Evolutionary conservation across 2,888 invertebrate genomes (phyloP).

Genomic region (Trachelus tabidus): DNA sequence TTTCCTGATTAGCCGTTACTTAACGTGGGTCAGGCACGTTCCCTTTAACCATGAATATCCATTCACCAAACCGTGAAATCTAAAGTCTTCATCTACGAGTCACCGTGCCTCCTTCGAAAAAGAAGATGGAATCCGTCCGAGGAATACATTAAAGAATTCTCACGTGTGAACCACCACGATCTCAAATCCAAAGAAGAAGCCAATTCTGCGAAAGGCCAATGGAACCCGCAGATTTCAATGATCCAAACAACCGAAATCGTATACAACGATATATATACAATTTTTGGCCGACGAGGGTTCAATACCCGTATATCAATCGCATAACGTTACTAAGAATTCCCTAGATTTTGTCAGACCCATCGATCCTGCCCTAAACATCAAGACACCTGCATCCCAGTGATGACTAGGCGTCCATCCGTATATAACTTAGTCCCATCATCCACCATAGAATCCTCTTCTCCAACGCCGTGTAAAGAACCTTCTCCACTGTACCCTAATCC

Average conservation of each 20-base stretch:
- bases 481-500: slow-evolving; percentile 22
- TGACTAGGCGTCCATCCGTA: neutral
- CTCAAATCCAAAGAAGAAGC: neutral
- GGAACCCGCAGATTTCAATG: neutral
- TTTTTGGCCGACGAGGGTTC: neutral
- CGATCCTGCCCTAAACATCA: neutral
- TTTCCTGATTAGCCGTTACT: neutral
- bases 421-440: neutral
- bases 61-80: neutral
- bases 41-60: neutral
- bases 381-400: neutral
- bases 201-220: neutral
- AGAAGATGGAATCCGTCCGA: neutral
- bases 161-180: neutral
- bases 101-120: neutral
- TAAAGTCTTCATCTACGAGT: neutral
- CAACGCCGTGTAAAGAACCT: neutral
- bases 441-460: neutral
- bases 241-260: neutral
- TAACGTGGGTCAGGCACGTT: neutral
- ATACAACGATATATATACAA: neutral
- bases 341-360: neutral
- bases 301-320: neutral
- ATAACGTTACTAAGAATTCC: neutral
- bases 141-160: neutral